Percentiles rank a stretch among this genome's conserved stretches.
These are phyloP conservation scores for Anguilla pacifica DNA, from an alignment of 2,797 vertebrate species.

Conservation along the genomic window DNA sequence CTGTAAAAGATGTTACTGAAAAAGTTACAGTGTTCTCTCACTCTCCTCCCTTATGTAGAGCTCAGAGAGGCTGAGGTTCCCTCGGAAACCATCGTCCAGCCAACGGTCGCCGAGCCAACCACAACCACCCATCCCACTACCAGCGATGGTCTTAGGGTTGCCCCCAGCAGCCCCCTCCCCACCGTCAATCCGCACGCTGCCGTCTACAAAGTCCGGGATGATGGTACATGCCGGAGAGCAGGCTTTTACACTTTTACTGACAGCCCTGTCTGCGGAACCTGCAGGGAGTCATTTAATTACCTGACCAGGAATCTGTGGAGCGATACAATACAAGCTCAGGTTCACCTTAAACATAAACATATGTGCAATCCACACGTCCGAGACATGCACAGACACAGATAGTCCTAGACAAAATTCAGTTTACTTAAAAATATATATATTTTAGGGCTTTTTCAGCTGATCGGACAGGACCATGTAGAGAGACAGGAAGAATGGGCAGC, in stretches of 20 bases:
- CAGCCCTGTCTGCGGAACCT: neutral
- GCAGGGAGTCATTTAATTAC: neutral
- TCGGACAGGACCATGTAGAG: too few relatives aligned
- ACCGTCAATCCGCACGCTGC: constrained; percentile 64
- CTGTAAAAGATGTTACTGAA: constrained; percentile 56
- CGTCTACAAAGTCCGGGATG: constrained; percentile 75
- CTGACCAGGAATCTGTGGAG: neutral
- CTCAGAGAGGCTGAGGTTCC: constrained; percentile 64
- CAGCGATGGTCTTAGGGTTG: neutral
- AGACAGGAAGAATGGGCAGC: too few relatives aligned
- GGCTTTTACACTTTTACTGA: too few relatives aligned
- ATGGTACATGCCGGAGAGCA: constrained; percentile 72
- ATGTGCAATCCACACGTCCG: neutral
- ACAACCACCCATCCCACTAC: constrained; percentile 44
- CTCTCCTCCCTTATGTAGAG: constrained; percentile 56
- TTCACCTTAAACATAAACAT: neutral
- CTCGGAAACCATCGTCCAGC: constrained; percentile 46
- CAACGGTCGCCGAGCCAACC: constrained; percentile 49
- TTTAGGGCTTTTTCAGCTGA: too few relatives aligned
- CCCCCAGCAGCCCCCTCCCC: constrained; percentile 30
- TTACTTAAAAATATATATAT: too few relatives aligned
- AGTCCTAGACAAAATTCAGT: too few relatives aligned
- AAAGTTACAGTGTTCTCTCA: constrained; percentile 20
- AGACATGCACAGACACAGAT: neutral
- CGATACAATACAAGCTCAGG: neutral